phyloP scores from a whole-genome alignment of 2,113 vertebrate genomes.

The Regulus satrapa region DNA sequence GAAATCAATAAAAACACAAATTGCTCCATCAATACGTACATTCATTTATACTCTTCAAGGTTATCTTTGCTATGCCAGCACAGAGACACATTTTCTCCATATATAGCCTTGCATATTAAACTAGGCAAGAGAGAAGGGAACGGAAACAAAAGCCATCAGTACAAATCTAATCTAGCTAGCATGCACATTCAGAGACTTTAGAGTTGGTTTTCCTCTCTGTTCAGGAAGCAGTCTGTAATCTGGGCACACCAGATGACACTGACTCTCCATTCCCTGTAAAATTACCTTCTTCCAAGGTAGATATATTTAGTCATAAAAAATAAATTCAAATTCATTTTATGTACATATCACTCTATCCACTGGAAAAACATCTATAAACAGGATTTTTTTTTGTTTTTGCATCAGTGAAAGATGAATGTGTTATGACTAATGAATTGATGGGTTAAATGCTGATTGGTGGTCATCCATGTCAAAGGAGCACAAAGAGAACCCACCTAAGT shows the following conservation, averaged over 20 bases:
- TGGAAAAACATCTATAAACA: not conserved
- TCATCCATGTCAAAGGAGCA: not conserved
- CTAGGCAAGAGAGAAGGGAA: constrained; percentile 38
- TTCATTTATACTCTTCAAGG: constrained; percentile 75
- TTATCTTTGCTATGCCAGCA: constrained; percentile 67
- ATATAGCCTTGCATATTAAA: constrained; percentile 53
- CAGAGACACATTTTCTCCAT: constrained; percentile 61
- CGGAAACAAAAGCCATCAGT: constrained; percentile 49
- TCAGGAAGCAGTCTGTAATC: not conserved
- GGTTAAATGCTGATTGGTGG: not conserved
- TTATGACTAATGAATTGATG: not conserved
- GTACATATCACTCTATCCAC: not conserved
- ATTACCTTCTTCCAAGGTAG: not conserved
- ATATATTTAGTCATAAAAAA: not conserved
- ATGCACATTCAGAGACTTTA: constrained; percentile 6
- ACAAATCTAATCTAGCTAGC: constrained; percentile 52
- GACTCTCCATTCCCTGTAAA: not conserved
- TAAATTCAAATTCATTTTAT: not conserved
- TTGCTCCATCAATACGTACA: constrained; percentile 73
- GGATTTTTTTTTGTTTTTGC: not conserved
- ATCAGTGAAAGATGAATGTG: not conserved
- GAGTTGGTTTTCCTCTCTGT: not conserved
- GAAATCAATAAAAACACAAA: constrained; percentile 77
- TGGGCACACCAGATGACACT: not conserved
- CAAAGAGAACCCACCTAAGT: not conserved